Base-by-base conservation (phyloP, 1,140 invertebrate genomes). In the Aporrectodea caliginosa region DNA sequence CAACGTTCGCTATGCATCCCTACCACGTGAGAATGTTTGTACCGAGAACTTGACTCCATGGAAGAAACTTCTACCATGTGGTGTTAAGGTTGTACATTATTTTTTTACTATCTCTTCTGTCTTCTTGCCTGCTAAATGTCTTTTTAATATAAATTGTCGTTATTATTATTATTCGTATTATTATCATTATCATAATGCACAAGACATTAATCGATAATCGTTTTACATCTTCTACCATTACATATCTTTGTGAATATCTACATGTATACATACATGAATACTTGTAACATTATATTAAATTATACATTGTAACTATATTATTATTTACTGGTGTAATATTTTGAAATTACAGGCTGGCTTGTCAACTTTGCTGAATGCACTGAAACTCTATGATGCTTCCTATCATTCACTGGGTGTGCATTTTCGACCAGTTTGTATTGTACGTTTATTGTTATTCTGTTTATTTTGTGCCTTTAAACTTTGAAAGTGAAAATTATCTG, bases 21-120 rank as follows among this genome's bases (percentile, higher is more conserved):
- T 99, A 78, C 95, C 97, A 0, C 90, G 94, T 80, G 98, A 99
- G 91, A 94, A 96, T 84, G 95, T 98, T 12, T 99, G 98, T 86
- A 99, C 97, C 29, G 97, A 99, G 90, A 99, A 99, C 90, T 90
- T 99, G 82, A 99, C 97, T 35, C 97, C 97, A 1, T 99, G 96
- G 93, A 97, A 97, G 85, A 99, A 99, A 88, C 89, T 99, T 0
- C 86, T 99, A 35, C 97, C 97, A 1, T 99, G 97, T 90, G 85
- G 86, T 73, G 83, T 85, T 33, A 86, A 88, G 83, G 87, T 87
- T 78, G 75, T 69, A 93, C 92, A 87, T 91, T 92, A 87, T n/a
- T n/a, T n/a, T n/a, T n/a, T n/a, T n/a, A n/a, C n/a, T n/a, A n/a
- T n/a, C n/a, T n/a, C n/a, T n/a, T n/a, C n/a, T n/a, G n/a, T n/a